Conservation (phyloP, 1,140 invertebrate species). For the Neodiprion fabricii region DNA sequence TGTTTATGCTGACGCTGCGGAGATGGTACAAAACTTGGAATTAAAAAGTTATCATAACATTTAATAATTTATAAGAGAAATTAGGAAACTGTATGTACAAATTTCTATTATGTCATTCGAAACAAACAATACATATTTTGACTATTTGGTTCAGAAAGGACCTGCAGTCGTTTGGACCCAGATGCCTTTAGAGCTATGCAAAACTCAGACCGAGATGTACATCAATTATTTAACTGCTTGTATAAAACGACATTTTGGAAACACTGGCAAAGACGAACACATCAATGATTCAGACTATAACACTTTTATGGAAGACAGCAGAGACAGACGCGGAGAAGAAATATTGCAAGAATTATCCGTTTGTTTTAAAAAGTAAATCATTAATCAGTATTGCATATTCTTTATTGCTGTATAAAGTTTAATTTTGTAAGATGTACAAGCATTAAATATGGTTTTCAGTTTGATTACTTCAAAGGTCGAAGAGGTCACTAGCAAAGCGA, state of each 20-base stretch:
- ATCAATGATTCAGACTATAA: conserved; percentile 30
- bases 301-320: conserved; percentile 36
- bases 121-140: conserved; percentile 21
- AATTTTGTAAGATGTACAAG: no score
- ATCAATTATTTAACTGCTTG: conserved; percentile 46
- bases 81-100: no score
- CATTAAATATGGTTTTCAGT: conserved; percentile 22
- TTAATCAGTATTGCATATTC: background rate
- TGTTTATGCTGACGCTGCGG: conserved; percentile 43
- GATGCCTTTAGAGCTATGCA: conserved; percentile 49
- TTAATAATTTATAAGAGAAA: no score
- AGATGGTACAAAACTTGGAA: conserved; percentile 39
- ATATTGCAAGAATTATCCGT: conserved; percentile 35
- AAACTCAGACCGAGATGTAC: conserved; percentile 51
- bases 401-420: background rate
- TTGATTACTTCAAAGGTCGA: conserved; percentile 39
- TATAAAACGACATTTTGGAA: conserved; percentile 46
- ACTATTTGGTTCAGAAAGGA: conserved; percentile 41
- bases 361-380: conserved; percentile 46
- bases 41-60: background rate
- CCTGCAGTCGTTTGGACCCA: conserved; percentile 46
- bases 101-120: conserved; percentile 9
- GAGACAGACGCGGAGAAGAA: conserved; percentile 37
- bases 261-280: conserved; percentile 16
- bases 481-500: conserved; percentile 40